Percentiles rank a stretch among this genome's conserved stretches.
phyloP scores from a whole-genome alignment of 2,888 invertebrate genomes.

The Mesorhabditis spiculigera region DNA sequence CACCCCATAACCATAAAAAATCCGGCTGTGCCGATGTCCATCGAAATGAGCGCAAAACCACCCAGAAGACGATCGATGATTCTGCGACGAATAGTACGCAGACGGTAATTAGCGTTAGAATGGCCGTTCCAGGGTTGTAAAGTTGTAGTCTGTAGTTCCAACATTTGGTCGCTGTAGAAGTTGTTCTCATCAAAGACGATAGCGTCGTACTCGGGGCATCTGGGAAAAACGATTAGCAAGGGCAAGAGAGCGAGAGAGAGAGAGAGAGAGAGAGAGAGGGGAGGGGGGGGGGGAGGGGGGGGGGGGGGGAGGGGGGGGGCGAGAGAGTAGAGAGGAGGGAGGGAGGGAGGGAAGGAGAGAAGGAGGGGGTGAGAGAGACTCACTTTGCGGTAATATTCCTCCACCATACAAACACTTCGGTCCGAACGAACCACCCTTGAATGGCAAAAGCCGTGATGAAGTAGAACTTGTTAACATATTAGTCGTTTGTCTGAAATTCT shows the following conservation, averaged over 20 bases:
- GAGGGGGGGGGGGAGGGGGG: no score
- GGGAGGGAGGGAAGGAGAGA: no score
- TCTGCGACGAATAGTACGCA: constrained; percentile 57
- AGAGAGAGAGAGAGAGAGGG: no score
- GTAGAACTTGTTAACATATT: constrained; percentile 52
- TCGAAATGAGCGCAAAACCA: constrained; percentile 51
- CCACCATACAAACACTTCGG: constrained; percentile 51
- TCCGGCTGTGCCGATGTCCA: constrained; percentile 54
- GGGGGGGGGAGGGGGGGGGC: no score
- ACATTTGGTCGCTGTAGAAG: constrained; percentile 57
- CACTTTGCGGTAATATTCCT: constrained; percentile 50
- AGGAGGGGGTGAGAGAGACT: not conserved
- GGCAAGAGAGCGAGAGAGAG: not conserved
- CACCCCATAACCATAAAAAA: constrained; percentile 56
- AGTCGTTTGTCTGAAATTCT: constrained; percentile 32
- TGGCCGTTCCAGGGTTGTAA: constrained; percentile 55
- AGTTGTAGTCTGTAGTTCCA: constrained; percentile 50
- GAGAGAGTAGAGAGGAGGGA: no score
- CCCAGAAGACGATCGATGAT: constrained; percentile 56
- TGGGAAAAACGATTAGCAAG: constrained; percentile 28
- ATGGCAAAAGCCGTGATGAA: constrained; percentile 54
- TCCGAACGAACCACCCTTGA: constrained; percentile 52
- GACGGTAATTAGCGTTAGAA: constrained; percentile 48
- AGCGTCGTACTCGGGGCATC: constrained; percentile 54
- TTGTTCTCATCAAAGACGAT: constrained; percentile 58